Evolutionary conservation across 2,113 vertebrate species (phyloP), one percentile per base, ranked within the genome.

Genomic region (Channa argus): DNA sequence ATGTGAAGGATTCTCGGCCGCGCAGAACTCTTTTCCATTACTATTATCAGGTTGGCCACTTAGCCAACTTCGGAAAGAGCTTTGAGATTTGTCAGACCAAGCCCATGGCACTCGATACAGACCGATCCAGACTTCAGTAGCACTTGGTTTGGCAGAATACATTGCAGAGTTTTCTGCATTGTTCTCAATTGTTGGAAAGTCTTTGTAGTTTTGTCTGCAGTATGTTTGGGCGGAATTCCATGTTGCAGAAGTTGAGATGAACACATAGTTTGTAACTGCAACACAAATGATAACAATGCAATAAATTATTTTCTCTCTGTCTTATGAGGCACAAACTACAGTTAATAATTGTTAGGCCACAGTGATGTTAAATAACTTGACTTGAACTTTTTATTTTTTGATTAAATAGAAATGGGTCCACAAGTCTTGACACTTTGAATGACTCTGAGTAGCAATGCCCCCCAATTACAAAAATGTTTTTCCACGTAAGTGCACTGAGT

Each of bases 1-100:
- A 7, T 80, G 56, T 0, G 0, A 0, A 0, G 1, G 0, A n/a
- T 8, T 12, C 63, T 67, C 43, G 0, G 0, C 0, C 0, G 0
- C 15, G 56, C 79, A 84, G 37, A 4, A 3, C 47, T 63, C 14
- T 0, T 14, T 2, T 8, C 9, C 6, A 0, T 0, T 1, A 4
- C 0, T 0, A 41, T 74, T 67, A 2, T 66, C 6, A 12, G 45
- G 66, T 0, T 0, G 0, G 0, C 0, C 0, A 0, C 1, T 1
- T 2, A 0, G 0, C 56, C 74, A 72, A 49, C 1, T 1, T 33
- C 0, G 55, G 37, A 83, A 83, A 33, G 62, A 24, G 72, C 69
- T 75, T 5, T 13, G 13, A 11, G 11, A 64, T 3, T 44, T 13
- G 60, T 83, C 73, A 0, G 83, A 65, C 80, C 83, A 88, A 0